Evolutionary conservation across 2,888 invertebrate genomes (phyloP).

Genomic region (Agonopterix alstromeriana): DNA sequence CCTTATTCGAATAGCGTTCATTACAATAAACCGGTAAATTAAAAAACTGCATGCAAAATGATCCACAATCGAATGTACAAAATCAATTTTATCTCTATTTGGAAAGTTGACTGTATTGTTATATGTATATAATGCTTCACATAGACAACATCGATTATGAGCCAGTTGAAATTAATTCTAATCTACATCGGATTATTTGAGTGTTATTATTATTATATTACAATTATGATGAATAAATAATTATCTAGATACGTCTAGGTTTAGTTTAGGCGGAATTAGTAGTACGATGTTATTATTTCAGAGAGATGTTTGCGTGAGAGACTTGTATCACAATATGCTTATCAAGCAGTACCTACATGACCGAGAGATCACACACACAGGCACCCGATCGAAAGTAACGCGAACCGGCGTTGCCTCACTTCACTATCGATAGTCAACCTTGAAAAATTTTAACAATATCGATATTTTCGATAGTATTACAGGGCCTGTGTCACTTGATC

Average conservation of each 20-base stretch:
- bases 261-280: conserved; percentile 63
- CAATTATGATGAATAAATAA: conserved; percentile 18
- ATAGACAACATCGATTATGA: conserved; percentile 23
- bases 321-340: conserved; percentile 11
- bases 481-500: too few species aligned
- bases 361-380: too few species aligned
- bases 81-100: conserved; percentile 4
- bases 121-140: conserved; percentile 69
- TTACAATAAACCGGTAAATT: conserved; percentile 4
- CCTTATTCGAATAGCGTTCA: background rate
- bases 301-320: conserved; percentile 53
- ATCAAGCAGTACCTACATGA: too few species aligned
- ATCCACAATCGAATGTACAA: conserved; percentile 5
- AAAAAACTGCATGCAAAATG: background rate
- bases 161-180: conserved; percentile 35
- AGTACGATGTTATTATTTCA: conserved; percentile 49
- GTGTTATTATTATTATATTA: conserved; percentile 12
- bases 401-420: background rate
- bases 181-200: conserved; percentile 21
- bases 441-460: too few species aligned
- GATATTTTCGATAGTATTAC: too few species aligned
- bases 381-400: conserved; percentile 8
- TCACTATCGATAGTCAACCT: background rate
- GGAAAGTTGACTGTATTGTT: conserved; percentile 42
- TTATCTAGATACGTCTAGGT: conserved; percentile 53